Evolutionary conservation across 92 coral and sea anemone genomes (phyloP), one percentile per base, ranked within the genome.

Genomic region (Virgularia gustaviana): DNA sequence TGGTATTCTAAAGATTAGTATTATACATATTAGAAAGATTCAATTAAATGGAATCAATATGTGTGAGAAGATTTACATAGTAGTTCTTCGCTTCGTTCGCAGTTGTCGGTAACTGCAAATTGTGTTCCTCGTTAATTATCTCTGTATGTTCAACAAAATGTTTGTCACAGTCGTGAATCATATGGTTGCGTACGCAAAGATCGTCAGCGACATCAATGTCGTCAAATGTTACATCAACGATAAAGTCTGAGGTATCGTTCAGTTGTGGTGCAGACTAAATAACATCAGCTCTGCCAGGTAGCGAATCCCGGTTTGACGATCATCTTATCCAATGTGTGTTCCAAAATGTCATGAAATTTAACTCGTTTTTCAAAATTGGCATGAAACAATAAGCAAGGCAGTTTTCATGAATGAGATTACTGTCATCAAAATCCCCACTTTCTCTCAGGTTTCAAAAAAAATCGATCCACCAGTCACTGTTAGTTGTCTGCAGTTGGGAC

Each of bases 81-180:
- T 39, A 55, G 41, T 64, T 31, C 29, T 64, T 64, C 31, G 54
- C 71, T 36, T 33, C 45, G 25, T 64, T 55, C 12, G 71, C 52
- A 22, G 52, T 39, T 55, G 9, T 34, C 25, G 53, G 71, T 22
- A 64, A 24, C n/a, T 18, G 45, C 22, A 64, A 64, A 16, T 22
- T 55, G 30, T 64, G 41, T 64, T 64, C 71, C 27, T 18, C 54
- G 52, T 39, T 64, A 64, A 64, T 64, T 20, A 64, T 51, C n/a
- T 64, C 71, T 64, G 71, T 37, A 25, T 39, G 54, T 27, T 38
- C 31, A 64, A 37, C 34, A 33, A 64, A 64, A 27, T 64, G 52
- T 38, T 51, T 51, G 24, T 39, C 25, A 55, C 54, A 64, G n/a
- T 64, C 71, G 34, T 51, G 71, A 5, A 38, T 20, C 45, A 36